Base-by-base conservation (phyloP, 2,113 vertebrate genomes). In the Myiagra hebetior region DNA sequence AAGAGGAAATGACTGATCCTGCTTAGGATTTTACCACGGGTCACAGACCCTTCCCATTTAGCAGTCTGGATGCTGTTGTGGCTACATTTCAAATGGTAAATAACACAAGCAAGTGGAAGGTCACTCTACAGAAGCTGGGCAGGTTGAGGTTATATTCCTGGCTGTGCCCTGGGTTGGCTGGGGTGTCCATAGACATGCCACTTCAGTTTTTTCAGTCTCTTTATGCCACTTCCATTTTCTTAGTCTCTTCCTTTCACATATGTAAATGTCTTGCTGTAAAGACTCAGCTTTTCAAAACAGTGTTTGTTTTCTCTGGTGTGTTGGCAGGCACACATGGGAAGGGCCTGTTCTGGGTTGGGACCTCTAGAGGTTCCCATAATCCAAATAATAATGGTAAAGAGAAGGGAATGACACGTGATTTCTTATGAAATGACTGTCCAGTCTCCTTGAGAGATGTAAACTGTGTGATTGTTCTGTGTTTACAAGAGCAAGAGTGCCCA, bases 331-430 rank as follows among this genome's bases (percentile, higher is more conserved):
- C 16, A 31, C 24, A 5, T 24, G 46, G 26, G 30, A 28, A 94
- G 28, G 49, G 28, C 44, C 59, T 88, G 12, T 90, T 95, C 79
- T 81, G 85, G 46, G 47, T 0, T 92, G 79, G 76, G 76, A 68
- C 93, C 95, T 95, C 85, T 96, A 90, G 90, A 92, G 93, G 90
- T 92, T 96, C 92, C 88, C 73, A 81, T 89, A 93, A 53, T 93
- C 89, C 79, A 93, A 83, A 84, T 67, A 87, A 92, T 90, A 81
- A 73, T 21, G 49, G 41, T 24, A 53, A 87, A 68, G 35, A 77
- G 59, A 88, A 70, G 39, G 31, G 15, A 75, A 41, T 68, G 76
- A 41, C 13, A 3, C 1, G 4, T 44, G 55, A 76, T 86, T 80
- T 59, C 75, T 70, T 60, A 13, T 37, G 39, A 84, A 74, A 49